Evolutionary conservation across 2,797 vertebrate species (phyloP).

Genomic region (Hippoglossus hippoglossus): DNA sequence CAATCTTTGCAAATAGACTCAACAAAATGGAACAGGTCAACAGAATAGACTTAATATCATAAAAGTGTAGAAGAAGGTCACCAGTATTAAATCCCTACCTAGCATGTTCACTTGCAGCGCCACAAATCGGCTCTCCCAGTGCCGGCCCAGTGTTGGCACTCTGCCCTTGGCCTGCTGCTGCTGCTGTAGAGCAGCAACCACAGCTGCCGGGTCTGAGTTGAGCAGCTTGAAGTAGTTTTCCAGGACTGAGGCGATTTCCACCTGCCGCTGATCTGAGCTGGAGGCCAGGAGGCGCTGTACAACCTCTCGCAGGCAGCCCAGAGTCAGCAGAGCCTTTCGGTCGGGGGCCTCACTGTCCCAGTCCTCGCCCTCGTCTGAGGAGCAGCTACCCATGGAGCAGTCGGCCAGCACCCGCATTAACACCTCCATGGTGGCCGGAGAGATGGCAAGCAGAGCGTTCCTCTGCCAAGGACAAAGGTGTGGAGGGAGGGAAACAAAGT

Average conservation of each 20-base stretch:
- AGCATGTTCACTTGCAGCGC: conserved; percentile 96
- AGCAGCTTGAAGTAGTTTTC: conserved; percentile 98
- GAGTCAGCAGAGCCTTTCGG: conserved; percentile 91
- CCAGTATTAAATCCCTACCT: conserved; percentile 79
- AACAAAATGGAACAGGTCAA: no score
- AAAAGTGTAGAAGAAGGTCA: no score
- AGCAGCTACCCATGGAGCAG: conserved; percentile 86
- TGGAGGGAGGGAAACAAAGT: neutral
- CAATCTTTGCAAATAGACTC: no score
- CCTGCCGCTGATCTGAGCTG: conserved; percentile 97
- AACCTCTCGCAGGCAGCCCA: conserved; percentile 95
- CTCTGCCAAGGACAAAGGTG: conserved; percentile 78
- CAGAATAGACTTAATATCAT: no score
- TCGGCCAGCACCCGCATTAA: conserved; percentile 93
- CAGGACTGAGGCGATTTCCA: conserved; percentile 93
- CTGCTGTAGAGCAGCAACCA: conserved; percentile 74
- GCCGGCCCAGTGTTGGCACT: conserved; percentile 68
- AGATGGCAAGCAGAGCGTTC: conserved; percentile 95
- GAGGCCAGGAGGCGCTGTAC: conserved; percentile 94
- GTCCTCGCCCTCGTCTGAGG: conserved; percentile 80
- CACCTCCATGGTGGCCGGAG: conserved; percentile 98
- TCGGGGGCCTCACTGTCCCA: conserved; percentile 91
- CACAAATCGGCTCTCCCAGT: conserved; percentile 95
- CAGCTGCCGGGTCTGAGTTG: conserved; percentile 91
- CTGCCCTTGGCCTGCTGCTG: conserved; percentile 80